Percentiles rank a stretch among this genome's conserved stretches.
Conservation (phyloP, 37 sponge, comb jelly and placozoan species). For the Corticium candelabrum region DNA sequence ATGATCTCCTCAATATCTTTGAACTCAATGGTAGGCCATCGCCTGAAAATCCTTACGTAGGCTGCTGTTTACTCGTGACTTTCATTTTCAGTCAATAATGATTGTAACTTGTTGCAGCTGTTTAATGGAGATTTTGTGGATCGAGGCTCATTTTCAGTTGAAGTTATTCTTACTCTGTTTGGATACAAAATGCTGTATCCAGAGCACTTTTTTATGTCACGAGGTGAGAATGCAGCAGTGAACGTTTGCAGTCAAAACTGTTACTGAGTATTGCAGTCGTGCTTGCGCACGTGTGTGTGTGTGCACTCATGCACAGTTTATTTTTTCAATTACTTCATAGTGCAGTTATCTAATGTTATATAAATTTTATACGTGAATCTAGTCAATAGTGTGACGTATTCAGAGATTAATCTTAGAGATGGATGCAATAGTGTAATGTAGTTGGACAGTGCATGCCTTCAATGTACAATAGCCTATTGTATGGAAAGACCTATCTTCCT, state of each 20-base stretch:
- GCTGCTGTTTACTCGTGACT: slow-evolving; percentile 3
- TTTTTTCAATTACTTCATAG: not conserved
- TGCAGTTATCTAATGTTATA: not conserved
- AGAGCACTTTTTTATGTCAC: slow-evolving; percentile 75
- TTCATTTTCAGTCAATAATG: not conserved
- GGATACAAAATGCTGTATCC: slow-evolving; percentile 94
- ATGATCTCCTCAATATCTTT: slow-evolving; percentile 95
- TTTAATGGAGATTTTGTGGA: slow-evolving; percentile 99
- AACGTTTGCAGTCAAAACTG: not conserved
- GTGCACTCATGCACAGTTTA: too few relatives aligned
- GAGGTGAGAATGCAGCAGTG: too few relatives aligned
- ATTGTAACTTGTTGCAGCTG: slow-evolving; percentile 41
- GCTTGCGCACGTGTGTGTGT: not conserved
- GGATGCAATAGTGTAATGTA: too few relatives aligned
- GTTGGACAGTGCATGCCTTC: too few relatives aligned
- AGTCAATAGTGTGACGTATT: too few relatives aligned
- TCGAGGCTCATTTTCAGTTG: slow-evolving; percentile 91
- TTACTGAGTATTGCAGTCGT: too few relatives aligned
- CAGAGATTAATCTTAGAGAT: too few relatives aligned
- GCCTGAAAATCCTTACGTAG: slow-evolving; percentile 86
- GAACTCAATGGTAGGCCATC: slow-evolving; percentile 88
- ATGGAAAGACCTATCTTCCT: too few relatives aligned
- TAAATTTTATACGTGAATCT: not conserved
- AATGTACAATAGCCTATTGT: too few relatives aligned
- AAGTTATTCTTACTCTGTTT: slow-evolving; percentile 80